Base-by-base conservation (phyloP, 2,113 vertebrate species). In the Oryzias celebensis region DNA sequence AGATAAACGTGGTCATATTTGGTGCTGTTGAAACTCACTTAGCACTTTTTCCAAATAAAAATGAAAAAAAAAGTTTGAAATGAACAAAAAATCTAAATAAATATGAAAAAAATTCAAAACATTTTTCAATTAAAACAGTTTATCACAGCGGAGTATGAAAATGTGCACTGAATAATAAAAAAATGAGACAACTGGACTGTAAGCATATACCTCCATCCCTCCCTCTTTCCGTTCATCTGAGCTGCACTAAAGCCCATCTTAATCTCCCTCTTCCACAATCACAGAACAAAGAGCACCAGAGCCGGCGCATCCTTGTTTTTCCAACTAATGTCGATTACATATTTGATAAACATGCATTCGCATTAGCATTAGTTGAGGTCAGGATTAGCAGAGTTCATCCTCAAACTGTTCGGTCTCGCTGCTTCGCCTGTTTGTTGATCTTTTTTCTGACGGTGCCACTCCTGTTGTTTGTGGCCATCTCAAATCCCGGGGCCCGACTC, bases 341-440 rank as follows among this genome's bases (percentile, higher is more conserved):
- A 88, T 90, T 87, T 89, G 89, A 90, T 90, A 90, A 89, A 88
- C 87, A 89, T 54, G 85, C 89, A 88, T 88, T 90, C 83, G 88
- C 88, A 89, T 90, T 90, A 89, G 89, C 87, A 85, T 90, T 89
- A 88, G 87, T 84, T 18, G 85, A 85, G 86, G 87, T 89, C 87
- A 77, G 89, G 89, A 90, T 90, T 90, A 90, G 79, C 81, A 80
- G 83, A 62, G 75, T 70, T 90, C 87, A 88, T 89, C 89, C 87
- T 89, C 89, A 87, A 89, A 90, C 87, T 87, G 85, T 78, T 90
- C 87, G 83, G 83, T 89, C 80, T 85, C 85, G 81, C 63, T 72
- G 89, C 85, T 82, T 86, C 75, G 86, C 65, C 87, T 84, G 82
- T 89, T 90, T 90, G 89, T 89, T 87, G 83, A 87, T 88, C 80